Percentiles rank a stretch among this genome's conserved stretches.
Conservation (phyloP, 2,113 vertebrate genomes). For the Falco punctatus region DNA sequence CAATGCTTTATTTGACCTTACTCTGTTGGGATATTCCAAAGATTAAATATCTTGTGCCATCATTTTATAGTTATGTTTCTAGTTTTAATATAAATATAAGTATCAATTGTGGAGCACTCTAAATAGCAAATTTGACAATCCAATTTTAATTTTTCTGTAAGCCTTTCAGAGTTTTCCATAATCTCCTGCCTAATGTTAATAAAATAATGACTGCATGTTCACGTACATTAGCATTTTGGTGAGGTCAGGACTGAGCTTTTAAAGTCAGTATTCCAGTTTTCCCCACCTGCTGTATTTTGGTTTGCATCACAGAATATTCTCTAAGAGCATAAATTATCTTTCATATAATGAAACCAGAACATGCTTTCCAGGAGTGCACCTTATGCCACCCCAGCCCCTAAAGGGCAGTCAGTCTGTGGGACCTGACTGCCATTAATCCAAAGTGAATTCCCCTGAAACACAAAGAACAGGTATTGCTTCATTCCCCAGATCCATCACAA, state of each 20-base stretch:
- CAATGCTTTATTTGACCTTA: not conserved
- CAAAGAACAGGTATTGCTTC: not conserved
- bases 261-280: not conserved
- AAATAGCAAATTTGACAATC: not conserved
- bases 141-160: not conserved
- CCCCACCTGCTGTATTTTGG: not conserved
- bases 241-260: not conserved
- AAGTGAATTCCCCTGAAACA: not conserved
- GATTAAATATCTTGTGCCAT: not conserved
- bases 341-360: not conserved
- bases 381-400: rapidly evolving
- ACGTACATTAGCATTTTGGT: not conserved
- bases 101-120: not conserved
- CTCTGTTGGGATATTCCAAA: not conserved
- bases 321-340: not conserved
- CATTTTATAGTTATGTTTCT: not conserved
- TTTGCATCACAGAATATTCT: not conserved
- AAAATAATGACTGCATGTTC: not conserved
- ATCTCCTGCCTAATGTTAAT: not conserved
- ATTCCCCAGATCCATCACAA: not conserved
- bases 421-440: not conserved
- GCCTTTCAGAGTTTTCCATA: not conserved
- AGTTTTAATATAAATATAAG: not conserved
- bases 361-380: not conserved
- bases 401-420: not conserved